Evolutionary conservation across 37 sponge, comb jelly and placozoan genomes (phyloP).

Genomic region (Petrosia ficiformis): DNA sequence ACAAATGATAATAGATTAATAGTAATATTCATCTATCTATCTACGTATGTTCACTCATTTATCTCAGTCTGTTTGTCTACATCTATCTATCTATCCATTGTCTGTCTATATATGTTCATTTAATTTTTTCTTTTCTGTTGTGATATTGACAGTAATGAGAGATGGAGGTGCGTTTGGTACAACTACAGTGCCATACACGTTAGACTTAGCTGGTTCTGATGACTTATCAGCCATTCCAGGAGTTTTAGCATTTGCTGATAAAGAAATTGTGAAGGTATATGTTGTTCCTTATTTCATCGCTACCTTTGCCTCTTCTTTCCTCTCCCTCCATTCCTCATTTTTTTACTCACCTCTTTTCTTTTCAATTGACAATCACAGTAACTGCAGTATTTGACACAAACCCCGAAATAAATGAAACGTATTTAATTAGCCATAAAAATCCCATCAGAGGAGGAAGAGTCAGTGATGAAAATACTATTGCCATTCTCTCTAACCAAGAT

Average conservation of each 20-base stretch:
- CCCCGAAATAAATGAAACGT: slow-evolving; percentile 71
- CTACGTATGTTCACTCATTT: too few relatives aligned
- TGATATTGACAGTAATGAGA: slow-evolving; percentile 46
- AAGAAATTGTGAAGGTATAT: slow-evolving; percentile 6
- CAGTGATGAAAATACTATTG: slow-evolving; percentile 15
- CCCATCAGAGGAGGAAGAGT: slow-evolving; percentile 45
- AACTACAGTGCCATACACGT: slow-evolving; percentile 67
- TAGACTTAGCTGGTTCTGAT: slow-evolving; percentile 13
- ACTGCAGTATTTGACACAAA: slow-evolving; percentile 51
- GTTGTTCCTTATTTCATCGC: too few relatives aligned
- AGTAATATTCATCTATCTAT: too few relatives aligned
- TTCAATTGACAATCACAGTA: background rate
- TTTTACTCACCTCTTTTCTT: too few relatives aligned
- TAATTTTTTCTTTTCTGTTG: slow-evolving; percentile 53
- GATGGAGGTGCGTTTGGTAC: slow-evolving; percentile 53
- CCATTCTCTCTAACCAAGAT: slow-evolving; percentile 66
- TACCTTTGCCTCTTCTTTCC: too few relatives aligned
- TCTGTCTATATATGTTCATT: too few relatives aligned
- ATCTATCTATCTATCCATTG: too few relatives aligned
- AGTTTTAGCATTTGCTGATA: slow-evolving; percentile 16
- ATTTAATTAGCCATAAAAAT: slow-evolving; percentile 29
- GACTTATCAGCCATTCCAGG: slow-evolving; percentile 2
- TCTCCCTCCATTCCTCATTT: background rate
- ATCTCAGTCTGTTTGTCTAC: too few relatives aligned
- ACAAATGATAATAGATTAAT: too few relatives aligned